Base-by-base conservation (phyloP, 2,888 invertebrate species). In the Odontocolon sp. region DNA sequence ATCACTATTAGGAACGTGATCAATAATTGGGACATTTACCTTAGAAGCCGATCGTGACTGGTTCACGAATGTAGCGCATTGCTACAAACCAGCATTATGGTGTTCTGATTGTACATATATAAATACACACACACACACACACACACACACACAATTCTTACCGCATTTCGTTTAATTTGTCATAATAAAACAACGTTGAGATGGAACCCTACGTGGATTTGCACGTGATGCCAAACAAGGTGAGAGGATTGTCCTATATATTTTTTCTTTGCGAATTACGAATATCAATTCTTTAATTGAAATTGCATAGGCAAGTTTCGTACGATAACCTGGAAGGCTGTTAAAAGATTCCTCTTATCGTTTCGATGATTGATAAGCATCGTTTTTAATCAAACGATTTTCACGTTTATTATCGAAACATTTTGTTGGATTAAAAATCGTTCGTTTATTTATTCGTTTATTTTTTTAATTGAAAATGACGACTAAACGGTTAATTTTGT, bases 141-240 rank as follows among this genome's bases (percentile, higher is more conserved):
- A 26, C 36, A 59, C 31, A 50, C 64, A 47, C 14, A 18, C 31
- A 47, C 54, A n/a, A n/a, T 67, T 61, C 31, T 66, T 70, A 54
- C 56, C 63, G 47, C 54, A 70, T 67, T 52, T 74, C 56, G 38
- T 45, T 28, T 42, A 64, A 33, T 52, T 31, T 33, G 9, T 52
- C n/a, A 52, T n/a, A 42, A 72, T 67, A 70, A 70, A 52, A 47
- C n/a, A 6, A 21, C 42, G 38, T 2, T 18, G 73, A 61, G 23
- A 79, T 79, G 78, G 72, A 66, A 56, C 26, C 69, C n/a, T 64
- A 64, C 50, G 42, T 57, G 14, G 63, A 77, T 9, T 16, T 75
- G 23, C 86, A 87, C 73, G 63, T 79, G 47, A 76, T 86, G 70
- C 81, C 82, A 26, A 88, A 88, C 56, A 87, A 88, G 83, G 88